Evolutionary conservation across 2,113 vertebrate species (phyloP).

Genomic region (Urocolius indicus): DNA sequence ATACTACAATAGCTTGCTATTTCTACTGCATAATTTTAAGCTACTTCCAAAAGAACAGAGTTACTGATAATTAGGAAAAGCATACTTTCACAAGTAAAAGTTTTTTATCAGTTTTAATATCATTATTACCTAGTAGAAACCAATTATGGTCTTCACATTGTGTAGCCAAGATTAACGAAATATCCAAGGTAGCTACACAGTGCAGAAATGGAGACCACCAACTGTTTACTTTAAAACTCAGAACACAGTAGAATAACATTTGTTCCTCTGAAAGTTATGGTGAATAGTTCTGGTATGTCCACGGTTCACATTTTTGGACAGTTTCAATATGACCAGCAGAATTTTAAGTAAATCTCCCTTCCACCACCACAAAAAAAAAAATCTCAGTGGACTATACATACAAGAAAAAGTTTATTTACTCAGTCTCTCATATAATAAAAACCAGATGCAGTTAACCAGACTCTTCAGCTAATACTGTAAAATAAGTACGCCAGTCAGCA

Average conservation of each 20-base stretch:
- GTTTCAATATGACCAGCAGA: not conserved
- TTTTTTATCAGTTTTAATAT: not conserved
- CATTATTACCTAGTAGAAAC: not conserved
- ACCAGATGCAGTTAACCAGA: not conserved
- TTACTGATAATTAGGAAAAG: not conserved
- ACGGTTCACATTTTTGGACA: not conserved
- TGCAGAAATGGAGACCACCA: not conserved
- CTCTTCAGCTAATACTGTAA: not conserved
- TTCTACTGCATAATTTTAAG: not conserved
- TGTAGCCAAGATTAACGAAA: not conserved
- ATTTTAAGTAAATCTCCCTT: not conserved
- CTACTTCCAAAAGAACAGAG: not conserved
- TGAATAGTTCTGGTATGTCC: not conserved
- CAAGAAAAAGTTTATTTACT: not conserved
- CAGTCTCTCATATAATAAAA: not conserved
- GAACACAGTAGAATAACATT: not conserved
- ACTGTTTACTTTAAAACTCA: not conserved
- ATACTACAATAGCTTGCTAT: not conserved
- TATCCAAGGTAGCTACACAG: not conserved
- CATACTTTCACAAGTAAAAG: not conserved
- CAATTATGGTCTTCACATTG: fast-evolving
- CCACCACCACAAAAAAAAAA: not conserved
- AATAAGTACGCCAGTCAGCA: not conserved
- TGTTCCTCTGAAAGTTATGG: not conserved
- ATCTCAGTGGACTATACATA: not conserved